A percentile compares a stretch with the other conserved stretches of the same genome.
Conservation (phyloP, 2,797 vertebrate species). For the Oreortyx pictus region DNA sequence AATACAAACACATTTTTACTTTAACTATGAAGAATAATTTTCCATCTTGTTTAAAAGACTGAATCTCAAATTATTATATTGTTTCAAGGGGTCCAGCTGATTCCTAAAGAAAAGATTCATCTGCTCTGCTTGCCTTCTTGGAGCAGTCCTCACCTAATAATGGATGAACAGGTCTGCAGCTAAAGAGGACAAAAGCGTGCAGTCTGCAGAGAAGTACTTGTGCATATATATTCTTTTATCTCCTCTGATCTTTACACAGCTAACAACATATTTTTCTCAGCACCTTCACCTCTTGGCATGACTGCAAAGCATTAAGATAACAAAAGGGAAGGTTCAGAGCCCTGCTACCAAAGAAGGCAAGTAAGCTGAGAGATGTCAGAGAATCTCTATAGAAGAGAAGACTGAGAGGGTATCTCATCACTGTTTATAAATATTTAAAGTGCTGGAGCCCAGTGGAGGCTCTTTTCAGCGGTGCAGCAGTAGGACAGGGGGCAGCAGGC, state of each 20-base stretch:
- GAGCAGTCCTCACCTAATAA: neutral
- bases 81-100: neutral
- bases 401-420: too few relatives aligned
- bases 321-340: neutral
- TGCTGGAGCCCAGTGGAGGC: too few relatives aligned
- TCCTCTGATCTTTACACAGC: neutral
- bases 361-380: neutral
- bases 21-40: neutral
- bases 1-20: neutral
- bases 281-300: neutral
- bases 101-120: neutral
- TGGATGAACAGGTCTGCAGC: neutral
- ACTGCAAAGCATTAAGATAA: neutral
- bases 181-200: neutral
- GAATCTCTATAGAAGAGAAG: neutral
- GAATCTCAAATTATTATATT: neutral
- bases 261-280: neutral
- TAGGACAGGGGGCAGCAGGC: too few relatives aligned
- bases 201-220: neutral
- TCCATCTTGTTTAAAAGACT: neutral
- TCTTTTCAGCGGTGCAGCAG: too few relatives aligned
- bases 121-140: neutral
- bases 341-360: neutral
- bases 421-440: too few relatives aligned
- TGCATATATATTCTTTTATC: accelerated